Evolutionary conservation across 1,140 invertebrate genomes (phyloP).

Genomic region (Trigoniulus corallinus): DNA sequence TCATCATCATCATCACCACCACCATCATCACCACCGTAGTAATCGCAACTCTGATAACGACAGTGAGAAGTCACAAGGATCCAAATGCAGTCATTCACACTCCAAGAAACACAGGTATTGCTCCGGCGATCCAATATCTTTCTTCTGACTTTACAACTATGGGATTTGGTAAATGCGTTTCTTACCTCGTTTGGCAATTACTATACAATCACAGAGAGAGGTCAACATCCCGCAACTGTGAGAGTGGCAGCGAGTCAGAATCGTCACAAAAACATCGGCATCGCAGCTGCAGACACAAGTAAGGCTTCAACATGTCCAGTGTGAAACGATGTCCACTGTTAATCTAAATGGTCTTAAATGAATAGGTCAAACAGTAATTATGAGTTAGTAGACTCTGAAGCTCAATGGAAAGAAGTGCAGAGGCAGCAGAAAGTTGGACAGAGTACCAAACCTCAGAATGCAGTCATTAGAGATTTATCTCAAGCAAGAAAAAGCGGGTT

Average conservation of each 20-base stretch:
- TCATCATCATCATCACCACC: constrained; percentile 33
- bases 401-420: constrained; percentile 71
- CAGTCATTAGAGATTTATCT: constrained; percentile 14
- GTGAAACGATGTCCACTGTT: not conserved
- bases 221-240: not conserved
- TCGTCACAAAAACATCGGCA: constrained; percentile 10
- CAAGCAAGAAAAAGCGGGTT: constrained; percentile 18
- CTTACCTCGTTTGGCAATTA: too few species aligned
- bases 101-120: constrained; percentile 43
- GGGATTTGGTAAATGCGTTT: too few species aligned
- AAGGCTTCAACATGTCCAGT: too few species aligned
- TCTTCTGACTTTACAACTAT: too few species aligned
- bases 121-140: too few species aligned
- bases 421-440: constrained; percentile 41
- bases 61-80: constrained; percentile 66
- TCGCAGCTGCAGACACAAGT: constrained; percentile 15
- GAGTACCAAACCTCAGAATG: constrained; percentile 19
- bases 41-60: constrained; percentile 68
- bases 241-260: not conserved
- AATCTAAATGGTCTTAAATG: not conserved
- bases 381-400: constrained; percentile 68
- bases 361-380: constrained; percentile 21
- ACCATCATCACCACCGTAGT: constrained; percentile 51
- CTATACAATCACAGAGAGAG: too few species aligned
- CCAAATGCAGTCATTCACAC: constrained; percentile 49